A percentile compares a stretch with the other conserved stretches of the same genome.
Conservation (phyloP, 37 sponge, comb jelly and placozoan species). For the Geodia barretti region DNA sequence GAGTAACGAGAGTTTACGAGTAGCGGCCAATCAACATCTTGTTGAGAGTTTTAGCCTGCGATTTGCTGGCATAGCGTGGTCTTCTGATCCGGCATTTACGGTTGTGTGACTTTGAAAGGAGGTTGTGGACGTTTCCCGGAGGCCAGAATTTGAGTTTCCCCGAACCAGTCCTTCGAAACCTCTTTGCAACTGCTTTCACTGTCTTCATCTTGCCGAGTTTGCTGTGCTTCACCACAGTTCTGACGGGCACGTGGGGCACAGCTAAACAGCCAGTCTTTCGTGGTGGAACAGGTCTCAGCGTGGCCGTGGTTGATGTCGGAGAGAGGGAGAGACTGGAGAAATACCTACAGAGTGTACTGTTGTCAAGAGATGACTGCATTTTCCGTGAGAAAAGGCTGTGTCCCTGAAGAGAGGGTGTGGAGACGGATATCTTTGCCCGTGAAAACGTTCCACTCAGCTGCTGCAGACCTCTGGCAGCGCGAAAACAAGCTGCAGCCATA, state of each 20-base stretch:
- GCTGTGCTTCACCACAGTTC: conserved; percentile 63
- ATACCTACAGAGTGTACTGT: too few relatives aligned
- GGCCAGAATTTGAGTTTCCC: conserved; percentile 88
- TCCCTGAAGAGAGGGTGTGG: too few relatives aligned
- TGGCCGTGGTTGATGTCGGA: too few relatives aligned
- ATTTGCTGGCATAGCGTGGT: conserved; percentile 57
- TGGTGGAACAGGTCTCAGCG: too few relatives aligned
- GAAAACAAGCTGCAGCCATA: too few relatives aligned
- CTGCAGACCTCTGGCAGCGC: too few relatives aligned
- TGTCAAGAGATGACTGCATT: too few relatives aligned
- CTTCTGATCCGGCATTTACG: conserved; percentile 51
- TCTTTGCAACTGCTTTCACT: conserved; percentile 80
- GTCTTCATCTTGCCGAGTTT: conserved; percentile 81
- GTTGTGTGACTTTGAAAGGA: conserved; percentile 58
- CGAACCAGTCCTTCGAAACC: conserved; percentile 76
- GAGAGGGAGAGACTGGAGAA: too few relatives aligned
- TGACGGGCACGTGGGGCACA: background rate
- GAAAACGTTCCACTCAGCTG: too few relatives aligned
- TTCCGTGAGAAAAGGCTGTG: too few relatives aligned
- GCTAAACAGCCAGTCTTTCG: too few relatives aligned
- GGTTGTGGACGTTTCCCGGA: conserved; percentile 63
- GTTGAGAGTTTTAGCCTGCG: conserved; percentile 76
- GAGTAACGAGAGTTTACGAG: background rate
- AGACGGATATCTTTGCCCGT: too few relatives aligned
- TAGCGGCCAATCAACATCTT: conserved; percentile 80